A percentile compares a stretch with the other conserved stretches of the same genome.
phyloP scores from a whole-genome alignment of 1,140 invertebrate genomes.

The Trichoplusia ni region DNA sequence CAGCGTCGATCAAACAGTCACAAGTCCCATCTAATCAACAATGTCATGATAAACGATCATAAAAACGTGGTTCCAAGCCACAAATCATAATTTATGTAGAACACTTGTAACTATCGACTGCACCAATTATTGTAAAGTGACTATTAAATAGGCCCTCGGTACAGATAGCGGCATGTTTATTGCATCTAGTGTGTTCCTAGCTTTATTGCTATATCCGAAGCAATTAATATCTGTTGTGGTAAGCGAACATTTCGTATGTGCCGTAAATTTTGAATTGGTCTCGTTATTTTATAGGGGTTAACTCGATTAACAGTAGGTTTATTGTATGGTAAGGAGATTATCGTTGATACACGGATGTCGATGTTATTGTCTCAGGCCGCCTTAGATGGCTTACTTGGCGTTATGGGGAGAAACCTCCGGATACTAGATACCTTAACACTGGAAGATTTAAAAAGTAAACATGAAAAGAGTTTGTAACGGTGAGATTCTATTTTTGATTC shows the following conservation, averaged over 20 bases:
- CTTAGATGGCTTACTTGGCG: conserved; percentile 14
- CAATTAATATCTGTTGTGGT: conserved; percentile 56
- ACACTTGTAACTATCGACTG: conserved; percentile 50
- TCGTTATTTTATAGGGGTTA: conserved; percentile 59
- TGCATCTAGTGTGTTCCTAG: conserved; percentile 39
- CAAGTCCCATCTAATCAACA: neutral
- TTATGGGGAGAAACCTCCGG: neutral
- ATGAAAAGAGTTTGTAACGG: no score
- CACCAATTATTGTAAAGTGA: conserved; percentile 60
- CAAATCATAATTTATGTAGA: conserved; percentile 23
- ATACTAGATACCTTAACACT: neutral
- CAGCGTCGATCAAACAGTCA: no score
- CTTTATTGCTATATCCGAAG: conserved; percentile 45
- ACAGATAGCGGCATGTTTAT: conserved; percentile 46
- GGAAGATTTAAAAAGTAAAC: no score
- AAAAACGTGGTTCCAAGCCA: conserved; percentile 3
- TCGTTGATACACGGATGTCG: neutral
- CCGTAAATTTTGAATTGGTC: conserved; percentile 44
- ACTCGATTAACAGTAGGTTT: conserved; percentile 58
- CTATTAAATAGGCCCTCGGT: conserved; percentile 57
- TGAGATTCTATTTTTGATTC: no score
- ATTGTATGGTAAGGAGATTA: conserved; percentile 30
- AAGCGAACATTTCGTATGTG: conserved; percentile 59
- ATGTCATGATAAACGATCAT: neutral
- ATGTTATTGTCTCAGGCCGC: conserved; percentile 12